These are phyloP conservation scores for Microctonus aethiopoides DNA, from an alignment of 2,888 invertebrate species.

Conservation along the genomic window DNA sequence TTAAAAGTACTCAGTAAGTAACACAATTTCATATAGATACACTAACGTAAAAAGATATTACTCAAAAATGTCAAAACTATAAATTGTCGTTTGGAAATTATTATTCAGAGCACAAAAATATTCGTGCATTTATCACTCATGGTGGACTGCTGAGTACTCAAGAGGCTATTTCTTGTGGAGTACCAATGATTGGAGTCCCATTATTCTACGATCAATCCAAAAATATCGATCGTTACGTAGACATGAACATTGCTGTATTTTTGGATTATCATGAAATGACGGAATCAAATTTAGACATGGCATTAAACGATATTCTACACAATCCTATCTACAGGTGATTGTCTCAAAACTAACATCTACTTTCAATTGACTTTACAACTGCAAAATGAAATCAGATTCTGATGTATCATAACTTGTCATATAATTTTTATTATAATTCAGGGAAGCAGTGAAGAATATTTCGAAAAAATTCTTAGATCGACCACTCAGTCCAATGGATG, in stretches of 20 bases:
- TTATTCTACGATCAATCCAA: constrained; percentile 59
- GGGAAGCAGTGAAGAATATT: constrained; percentile 15
- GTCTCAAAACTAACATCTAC: no score
- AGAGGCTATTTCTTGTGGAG: constrained; percentile 58
- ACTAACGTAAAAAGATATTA: background rate
- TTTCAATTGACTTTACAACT: no score
- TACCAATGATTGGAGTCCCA: constrained; percentile 61
- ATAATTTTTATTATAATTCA: background rate
- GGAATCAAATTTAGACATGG: constrained; percentile 49
- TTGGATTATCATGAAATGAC: constrained; percentile 47
- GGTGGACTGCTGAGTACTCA: constrained; percentile 61
- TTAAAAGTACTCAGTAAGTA: constrained; percentile 49
- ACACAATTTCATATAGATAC: background rate
- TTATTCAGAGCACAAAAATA: constrained; percentile 55
- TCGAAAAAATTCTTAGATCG: constrained; percentile 54
- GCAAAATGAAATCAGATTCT: no score
- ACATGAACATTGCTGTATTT: constrained; percentile 50
- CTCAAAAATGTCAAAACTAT: no score
- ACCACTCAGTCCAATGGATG: constrained; percentile 51
- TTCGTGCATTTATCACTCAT: constrained; percentile 60
- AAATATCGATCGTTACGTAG: constrained; percentile 51
- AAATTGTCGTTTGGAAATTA: no score
- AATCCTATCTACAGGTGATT: constrained; percentile 41
- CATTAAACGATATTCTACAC: constrained; percentile 50
- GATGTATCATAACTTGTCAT: background rate